Conservation (phyloP, 2,113 vertebrate species). For the Petaurus breviceps region DNA sequence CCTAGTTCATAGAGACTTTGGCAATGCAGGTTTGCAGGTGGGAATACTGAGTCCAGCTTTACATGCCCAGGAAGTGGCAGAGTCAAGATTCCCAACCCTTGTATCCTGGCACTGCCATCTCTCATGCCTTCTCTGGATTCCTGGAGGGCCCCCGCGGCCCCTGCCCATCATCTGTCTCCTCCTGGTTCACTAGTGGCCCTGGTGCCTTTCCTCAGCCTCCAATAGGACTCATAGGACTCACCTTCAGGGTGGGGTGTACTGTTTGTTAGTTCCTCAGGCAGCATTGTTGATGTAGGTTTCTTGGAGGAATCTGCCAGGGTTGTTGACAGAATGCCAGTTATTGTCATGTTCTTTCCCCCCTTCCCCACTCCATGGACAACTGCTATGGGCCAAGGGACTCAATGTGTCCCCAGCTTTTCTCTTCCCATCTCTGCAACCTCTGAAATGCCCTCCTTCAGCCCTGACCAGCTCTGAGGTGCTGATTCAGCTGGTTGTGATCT, state of each 20-base stretch:
- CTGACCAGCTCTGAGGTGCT: background rate
- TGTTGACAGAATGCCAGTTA: background rate
- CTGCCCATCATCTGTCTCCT: background rate
- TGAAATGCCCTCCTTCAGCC: background rate
- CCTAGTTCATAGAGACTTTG: background rate
- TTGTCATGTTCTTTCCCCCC: background rate
- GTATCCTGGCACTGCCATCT: background rate
- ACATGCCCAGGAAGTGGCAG: background rate
- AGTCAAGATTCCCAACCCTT: background rate
- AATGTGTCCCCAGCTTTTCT: background rate
- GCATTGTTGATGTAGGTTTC: background rate
- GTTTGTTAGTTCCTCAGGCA: constrained; percentile 43
- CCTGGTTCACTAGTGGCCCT: background rate
- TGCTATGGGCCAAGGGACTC: background rate
- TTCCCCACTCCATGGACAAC: background rate
- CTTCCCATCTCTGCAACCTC: background rate
- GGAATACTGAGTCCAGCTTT: background rate
- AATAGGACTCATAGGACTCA: constrained; percentile 59
- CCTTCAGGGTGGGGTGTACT: constrained; percentile 1
- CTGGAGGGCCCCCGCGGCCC: background rate
- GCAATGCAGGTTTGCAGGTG: background rate
- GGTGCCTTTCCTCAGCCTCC: background rate
- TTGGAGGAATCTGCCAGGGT: constrained; percentile 51
- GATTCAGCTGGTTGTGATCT: background rate
- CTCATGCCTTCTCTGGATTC: background rate